Base-by-base conservation (phyloP, 2,113 vertebrate genomes). In the Paedocypris sp. region DNA sequence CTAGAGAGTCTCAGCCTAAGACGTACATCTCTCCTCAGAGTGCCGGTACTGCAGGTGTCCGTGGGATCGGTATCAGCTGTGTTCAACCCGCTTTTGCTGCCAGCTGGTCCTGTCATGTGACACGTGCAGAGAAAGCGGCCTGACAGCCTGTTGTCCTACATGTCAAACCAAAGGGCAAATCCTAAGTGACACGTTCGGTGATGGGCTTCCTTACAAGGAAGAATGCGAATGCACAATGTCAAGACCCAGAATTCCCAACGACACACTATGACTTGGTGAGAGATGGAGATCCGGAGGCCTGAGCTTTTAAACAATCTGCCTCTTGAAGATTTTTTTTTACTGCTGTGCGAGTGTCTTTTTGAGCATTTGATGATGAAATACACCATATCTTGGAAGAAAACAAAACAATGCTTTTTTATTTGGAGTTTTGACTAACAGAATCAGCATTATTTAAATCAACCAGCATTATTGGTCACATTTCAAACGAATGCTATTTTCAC, bases 11-110 rank as follows among this genome's bases (percentile, higher is more conserved):
- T 23, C 53, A n/a, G 15, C 49, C 9, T 48, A 31, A 18, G 13
- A 2, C 38, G 29, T 36, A 51, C 13, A 6, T 60, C n/a, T 35
- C 26, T 41, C 23, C 61, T 33, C 79, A 99, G 95, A 79, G 53
- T 98, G 94, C 86, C 86, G 86, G 39, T 95, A 94, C 76, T 99
- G 95, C 59, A 71, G 82, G 10, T 26, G 25, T 1, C 88, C 83
- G 0, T 98, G 95, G 93, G 95, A 99, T 80, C 83, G 83, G 71
- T 98, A 98, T 70, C 74, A 84, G 74, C 84, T 93, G 50, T 99
- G 95, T 50, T 90, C 89, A 33, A 93, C 90, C 9, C 73, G 58
- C 20, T 84, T 83, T 62, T 99, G 95, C 77, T 85, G 82, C 70
- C 95, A 98, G 83, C 88, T 99, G 35, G 84, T 99, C 29, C 75